Conservation (phyloP, 2,797 vertebrate genomes). For the Hafferia zeledoni region DNA sequence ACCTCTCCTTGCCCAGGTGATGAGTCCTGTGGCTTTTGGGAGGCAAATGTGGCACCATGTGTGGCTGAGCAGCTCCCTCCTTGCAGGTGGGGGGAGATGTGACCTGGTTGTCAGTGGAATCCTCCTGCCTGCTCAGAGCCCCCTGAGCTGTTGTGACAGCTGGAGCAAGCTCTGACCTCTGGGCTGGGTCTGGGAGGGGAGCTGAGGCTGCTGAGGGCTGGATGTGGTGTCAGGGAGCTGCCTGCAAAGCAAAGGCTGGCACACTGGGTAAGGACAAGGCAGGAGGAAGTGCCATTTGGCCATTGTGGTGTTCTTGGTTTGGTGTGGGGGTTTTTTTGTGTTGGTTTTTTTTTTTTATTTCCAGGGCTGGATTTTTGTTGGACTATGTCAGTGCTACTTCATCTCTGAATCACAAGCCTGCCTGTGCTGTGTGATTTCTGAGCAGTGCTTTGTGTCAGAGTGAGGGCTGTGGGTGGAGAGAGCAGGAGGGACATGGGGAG, state of each 20-base stretch:
- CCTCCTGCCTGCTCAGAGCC: not conserved
- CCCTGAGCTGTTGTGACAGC: constrained; percentile 38
- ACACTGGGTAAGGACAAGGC: not conserved
- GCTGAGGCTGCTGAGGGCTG: not conserved
- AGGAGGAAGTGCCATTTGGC: not conserved
- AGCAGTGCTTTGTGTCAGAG: rapidly evolving
- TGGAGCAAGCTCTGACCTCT: not conserved
- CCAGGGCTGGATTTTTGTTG: not conserved
- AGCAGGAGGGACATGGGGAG: rapidly evolving
- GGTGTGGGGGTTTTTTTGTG: not conserved
- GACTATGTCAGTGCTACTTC: not conserved
- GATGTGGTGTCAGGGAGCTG: rapidly evolving
- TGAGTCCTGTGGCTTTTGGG: not conserved
- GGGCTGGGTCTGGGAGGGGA: not conserved
- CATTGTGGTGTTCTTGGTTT: rapidly evolving
- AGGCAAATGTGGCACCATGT: not conserved
- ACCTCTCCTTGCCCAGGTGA: not conserved
- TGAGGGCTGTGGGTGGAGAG: not conserved
- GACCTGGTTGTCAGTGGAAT: constrained; percentile 67
- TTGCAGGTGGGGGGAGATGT: constrained; percentile 29
- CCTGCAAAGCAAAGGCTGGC: not conserved
- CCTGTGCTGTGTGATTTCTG: rapidly evolving
- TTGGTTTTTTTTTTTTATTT: no score
- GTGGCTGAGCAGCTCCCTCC: not conserved
- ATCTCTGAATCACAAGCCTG: not conserved